Conservation (phyloP, 2,113 vertebrate species). For the Pachyramphus minor region DNA sequence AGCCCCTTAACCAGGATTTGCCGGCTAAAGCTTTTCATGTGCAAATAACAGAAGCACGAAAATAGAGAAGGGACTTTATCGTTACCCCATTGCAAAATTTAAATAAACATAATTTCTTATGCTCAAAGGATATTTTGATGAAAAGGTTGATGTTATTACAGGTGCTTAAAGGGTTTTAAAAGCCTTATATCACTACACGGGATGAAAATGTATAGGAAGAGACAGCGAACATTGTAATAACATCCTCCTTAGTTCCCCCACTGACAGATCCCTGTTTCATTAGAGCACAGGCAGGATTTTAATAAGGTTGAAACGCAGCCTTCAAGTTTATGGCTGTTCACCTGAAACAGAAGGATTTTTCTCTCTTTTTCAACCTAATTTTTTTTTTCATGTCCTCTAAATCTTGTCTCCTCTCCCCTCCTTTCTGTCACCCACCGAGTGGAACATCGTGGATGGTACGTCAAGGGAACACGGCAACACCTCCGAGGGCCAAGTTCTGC, state of each 20-base stretch:
- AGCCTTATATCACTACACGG: background rate
- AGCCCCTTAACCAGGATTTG: fast-evolving
- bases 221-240: slow-evolving; percentile 29
- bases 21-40: background rate
- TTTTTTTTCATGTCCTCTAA: background rate
- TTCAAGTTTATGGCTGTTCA: background rate
- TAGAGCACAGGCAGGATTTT: background rate
- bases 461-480: background rate
- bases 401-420: background rate
- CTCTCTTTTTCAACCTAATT: background rate
- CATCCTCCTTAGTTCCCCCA: slow-evolving; percentile 32
- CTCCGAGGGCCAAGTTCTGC: background rate
- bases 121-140: slow-evolving; percentile 17
- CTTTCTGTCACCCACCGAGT: fast-evolving
- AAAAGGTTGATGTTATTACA: slow-evolving; percentile 55
- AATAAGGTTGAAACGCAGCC: background rate
- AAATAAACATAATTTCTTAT: slow-evolving; percentile 41
- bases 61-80: background rate
- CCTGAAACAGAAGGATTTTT: background rate
- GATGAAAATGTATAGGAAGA: slow-evolving; percentile 12
- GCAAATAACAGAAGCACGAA: slow-evolving; percentile 8
- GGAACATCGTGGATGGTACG: fast-evolving
- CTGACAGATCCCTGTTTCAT: slow-evolving; percentile 4
- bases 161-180: slow-evolving; percentile 37
- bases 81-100: background rate